phyloP scores from a whole-genome alignment of 2,113 vertebrate species.

The Proterorhinus semilunaris region DNA sequence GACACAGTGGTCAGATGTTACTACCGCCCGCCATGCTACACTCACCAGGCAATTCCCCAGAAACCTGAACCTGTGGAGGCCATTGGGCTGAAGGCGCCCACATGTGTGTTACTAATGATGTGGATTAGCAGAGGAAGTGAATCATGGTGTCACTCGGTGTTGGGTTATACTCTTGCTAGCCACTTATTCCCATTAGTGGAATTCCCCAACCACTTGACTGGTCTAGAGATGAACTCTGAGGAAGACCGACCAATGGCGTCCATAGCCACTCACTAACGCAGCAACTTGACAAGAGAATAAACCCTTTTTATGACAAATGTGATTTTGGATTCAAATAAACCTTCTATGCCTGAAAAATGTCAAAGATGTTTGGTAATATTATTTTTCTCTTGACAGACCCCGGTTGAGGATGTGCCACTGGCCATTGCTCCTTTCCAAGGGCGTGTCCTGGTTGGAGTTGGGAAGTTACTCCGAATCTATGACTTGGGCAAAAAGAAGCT shows the following conservation, averaged over 20 bases:
- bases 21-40: background rate
- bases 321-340: too few species aligned
- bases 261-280: too few species aligned
- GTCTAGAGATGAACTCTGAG: conserved; percentile 5
- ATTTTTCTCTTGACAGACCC: conserved; percentile 77
- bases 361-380: background rate
- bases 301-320: background rate
- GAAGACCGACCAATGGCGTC: too few species aligned
- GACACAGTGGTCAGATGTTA: conserved; percentile 3
- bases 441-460: conserved; percentile 89
- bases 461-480: conserved; percentile 93
- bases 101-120: conserved; percentile 42
- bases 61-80: conserved; percentile 32
- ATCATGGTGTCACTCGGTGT: conserved; percentile 14
- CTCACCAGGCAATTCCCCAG: conserved; percentile 33
- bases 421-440: conserved; percentile 97
- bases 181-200: conserved; percentile 26
- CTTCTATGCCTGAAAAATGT: too few species aligned
- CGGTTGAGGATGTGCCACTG: conserved; percentile 93
- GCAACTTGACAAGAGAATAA: background rate
- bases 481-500: conserved; percentile 98
- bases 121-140: conserved; percentile 40
- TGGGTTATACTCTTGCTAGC: conserved; percentile 11
- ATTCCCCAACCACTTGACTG: conserved; percentile 55
- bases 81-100: conserved; percentile 25